phyloP scores from a whole-genome alignment of 2,797 vertebrate species.

The Oreochromis mossambicus region DNA sequence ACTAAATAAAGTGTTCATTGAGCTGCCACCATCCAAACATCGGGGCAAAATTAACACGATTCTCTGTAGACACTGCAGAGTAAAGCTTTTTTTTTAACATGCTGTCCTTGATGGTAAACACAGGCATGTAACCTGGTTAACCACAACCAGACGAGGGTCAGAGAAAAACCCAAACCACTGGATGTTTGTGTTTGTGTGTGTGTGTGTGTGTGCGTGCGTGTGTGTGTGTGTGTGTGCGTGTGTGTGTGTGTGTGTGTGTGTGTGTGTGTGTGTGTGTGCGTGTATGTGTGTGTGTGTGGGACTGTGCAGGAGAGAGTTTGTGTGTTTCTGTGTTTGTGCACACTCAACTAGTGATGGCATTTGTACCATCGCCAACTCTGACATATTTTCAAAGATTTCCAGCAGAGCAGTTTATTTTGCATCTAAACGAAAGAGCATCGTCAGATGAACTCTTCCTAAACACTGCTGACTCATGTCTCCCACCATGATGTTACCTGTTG shows the following conservation, averaged over 20 bases:
- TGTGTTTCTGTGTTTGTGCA: background rate
- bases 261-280: too few species aligned
- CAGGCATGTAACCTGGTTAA: conserved; percentile 15
- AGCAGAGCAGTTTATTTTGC: background rate
- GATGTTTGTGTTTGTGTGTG: background rate
- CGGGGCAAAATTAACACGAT: conserved; percentile 13
- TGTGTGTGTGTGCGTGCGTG: too few species aligned
- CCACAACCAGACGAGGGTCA: conserved; percentile 8
- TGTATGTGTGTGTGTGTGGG: background rate
- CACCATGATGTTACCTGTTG: background rate
- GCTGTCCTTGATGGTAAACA: background rate
- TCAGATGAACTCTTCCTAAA: accelerated
- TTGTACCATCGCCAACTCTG: background rate
- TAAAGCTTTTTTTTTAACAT: background rate
- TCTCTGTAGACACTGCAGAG: background rate
- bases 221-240: too few species aligned
- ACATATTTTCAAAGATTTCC: background rate
- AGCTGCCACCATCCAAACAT: conserved; percentile 3
- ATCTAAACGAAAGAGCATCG: background rate
- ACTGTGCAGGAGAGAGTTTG: background rate
- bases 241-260: too few species aligned
- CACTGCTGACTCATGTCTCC: background rate
- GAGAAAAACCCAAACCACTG: background rate
- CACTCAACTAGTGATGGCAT: background rate
- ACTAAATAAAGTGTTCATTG: conserved; percentile 53